Evolutionary conservation across 2,888 invertebrate genomes (phyloP).

Genomic region (Deroplatys truncata): DNA sequence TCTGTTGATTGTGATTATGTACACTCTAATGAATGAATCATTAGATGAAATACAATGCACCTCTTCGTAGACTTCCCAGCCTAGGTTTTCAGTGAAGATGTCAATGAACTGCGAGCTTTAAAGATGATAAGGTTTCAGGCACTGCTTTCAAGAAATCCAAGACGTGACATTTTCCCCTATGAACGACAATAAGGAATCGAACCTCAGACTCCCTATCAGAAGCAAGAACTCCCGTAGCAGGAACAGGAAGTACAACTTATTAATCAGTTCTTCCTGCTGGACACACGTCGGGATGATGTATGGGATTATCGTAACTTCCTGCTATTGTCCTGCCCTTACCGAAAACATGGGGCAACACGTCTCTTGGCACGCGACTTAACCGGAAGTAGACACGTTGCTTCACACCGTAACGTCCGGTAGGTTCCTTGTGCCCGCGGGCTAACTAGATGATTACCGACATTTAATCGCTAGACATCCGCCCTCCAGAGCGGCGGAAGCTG

Average conservation of each 20-base stretch:
- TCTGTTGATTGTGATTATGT: too few species aligned
- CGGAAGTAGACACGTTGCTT: background rate
- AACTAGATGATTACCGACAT: background rate
- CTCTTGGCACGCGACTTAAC: background rate
- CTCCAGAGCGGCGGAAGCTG: background rate
- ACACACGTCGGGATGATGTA: background rate
- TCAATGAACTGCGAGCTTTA: too few species aligned
- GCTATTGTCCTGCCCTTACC: background rate
- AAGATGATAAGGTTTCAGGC: too few species aligned
- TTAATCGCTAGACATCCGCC: background rate
- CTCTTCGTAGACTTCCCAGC: too few species aligned
- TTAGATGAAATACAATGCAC: too few species aligned
- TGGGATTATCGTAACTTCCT: background rate
- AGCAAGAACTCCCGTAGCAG: background rate
- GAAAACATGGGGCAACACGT: background rate
- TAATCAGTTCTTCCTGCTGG: slow-evolving; percentile 6
- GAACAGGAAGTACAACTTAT: slow-evolving; percentile 3
- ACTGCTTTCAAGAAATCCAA: too few species aligned
- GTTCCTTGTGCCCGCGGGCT: background rate
- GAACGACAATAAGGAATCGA: too few species aligned
- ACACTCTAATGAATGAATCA: too few species aligned
- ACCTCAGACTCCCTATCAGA: too few species aligned
- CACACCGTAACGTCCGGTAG: background rate
- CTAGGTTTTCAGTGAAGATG: too few species aligned
- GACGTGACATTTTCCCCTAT: too few species aligned